Base-by-base conservation (phyloP, 2,888 invertebrate genomes). In the Drosophila paracracens region DNA sequence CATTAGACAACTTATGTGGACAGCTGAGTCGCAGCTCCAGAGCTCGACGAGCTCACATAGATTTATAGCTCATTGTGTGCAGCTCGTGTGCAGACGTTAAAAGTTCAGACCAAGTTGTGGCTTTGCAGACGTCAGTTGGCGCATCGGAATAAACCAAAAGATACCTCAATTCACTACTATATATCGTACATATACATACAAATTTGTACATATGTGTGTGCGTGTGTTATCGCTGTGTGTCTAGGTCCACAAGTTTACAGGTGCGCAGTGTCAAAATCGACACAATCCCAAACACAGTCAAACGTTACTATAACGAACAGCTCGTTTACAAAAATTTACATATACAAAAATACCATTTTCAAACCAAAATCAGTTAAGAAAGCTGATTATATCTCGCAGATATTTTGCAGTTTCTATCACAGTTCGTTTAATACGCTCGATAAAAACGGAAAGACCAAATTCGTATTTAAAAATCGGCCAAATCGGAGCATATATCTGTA, bases 21-120 rank as follows among this genome's bases (percentile, higher is more conserved):
- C 54, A 56, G 35, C 29, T 29, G 25, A 25, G 46, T 25, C 1
- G 46, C 16, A 2, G 57, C 38, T 69, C 40, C 25, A 43, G 43
- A 66, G 57, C 36, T 48, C 33, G 27, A 11, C 57, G 40, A 31
- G 54, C 31, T 57, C 38, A 50, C 40, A 51, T 54, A 27, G 27
- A 69, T 54, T 73, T 64, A 61, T 46, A 65, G 43, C 46, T 52
- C 35, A 48, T 38, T 71, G 65, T 66, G 66, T 56, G 38, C 54
- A 31, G 74, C 60, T 68, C 64, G 65, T 57, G 59, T 67, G 64
- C 65, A 69, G 81, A 68, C 71, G 82, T 46, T 73, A 72, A 82
- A 82, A 85, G 81, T 85, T 89, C 88, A 86, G 88, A 86, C 81
- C 71, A 85, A 82, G 70, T 89, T 85, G 76, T 87, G 72, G 74